These are phyloP conservation scores for Aurelia sp. DNA, from an alignment of 30 jellyfish, hydroid and myxozoan species.

Conservation along the genomic window DNA sequence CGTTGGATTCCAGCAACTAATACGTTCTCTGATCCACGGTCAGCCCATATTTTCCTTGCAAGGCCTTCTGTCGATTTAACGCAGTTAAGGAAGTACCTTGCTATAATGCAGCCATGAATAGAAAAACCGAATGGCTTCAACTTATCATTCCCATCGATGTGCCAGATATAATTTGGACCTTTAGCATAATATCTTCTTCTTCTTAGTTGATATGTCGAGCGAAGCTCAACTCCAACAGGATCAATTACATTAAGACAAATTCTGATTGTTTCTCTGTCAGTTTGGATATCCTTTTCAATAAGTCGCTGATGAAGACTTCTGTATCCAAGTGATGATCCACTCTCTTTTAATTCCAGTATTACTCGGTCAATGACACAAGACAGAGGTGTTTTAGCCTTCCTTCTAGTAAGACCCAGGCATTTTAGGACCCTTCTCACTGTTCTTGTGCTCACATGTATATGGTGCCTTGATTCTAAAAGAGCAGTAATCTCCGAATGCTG, in stretches of 20 bases:
- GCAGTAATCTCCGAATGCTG: conserved; percentile 10
- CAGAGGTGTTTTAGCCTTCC: neutral
- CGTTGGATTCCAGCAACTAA: conserved; percentile 3
- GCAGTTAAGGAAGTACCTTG: neutral
- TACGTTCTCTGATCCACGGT: conserved; percentile 13
- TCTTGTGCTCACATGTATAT: conserved; percentile 2
- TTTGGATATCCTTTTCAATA: conserved; percentile 1
- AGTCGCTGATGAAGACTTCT: conserved; percentile 19
- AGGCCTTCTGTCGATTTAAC: conserved; percentile 3
- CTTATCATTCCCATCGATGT: conserved; percentile 3
- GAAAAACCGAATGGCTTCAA: conserved; percentile 32
- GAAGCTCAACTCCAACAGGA: conserved; percentile 10
- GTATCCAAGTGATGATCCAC: conserved; percentile 33
- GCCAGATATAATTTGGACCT: conserved; percentile 49
- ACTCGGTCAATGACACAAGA: neutral
- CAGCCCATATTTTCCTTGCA: neutral
- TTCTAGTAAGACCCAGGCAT: conserved; percentile 2
- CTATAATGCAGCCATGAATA: conserved; percentile 19
- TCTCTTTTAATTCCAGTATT: neutral
- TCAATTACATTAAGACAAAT: neutral
- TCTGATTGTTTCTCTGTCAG: conserved; percentile 17
- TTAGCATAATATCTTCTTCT: conserved; percentile 27
- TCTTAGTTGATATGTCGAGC: conserved; percentile 2
- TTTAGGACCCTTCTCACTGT: conserved; percentile 4
- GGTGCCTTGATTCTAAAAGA: conserved; percentile 5